Conservation (phyloP, 2,797 vertebrate genomes). For the Phrynocephalus vlangalii region DNA sequence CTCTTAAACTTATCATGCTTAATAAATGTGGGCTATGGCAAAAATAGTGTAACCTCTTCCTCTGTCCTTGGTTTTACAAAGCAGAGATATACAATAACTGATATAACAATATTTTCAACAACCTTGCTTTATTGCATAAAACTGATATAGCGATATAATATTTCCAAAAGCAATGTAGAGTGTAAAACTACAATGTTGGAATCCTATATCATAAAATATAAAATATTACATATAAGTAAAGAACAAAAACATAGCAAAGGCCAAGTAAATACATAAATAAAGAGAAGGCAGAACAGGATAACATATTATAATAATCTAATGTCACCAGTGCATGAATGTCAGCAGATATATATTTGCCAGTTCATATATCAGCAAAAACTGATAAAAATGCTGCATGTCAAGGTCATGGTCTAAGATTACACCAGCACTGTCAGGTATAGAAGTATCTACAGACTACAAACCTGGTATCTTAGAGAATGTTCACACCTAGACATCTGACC, state of each 20-base stretch:
- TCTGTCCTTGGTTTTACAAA: neutral
- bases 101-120: neutral
- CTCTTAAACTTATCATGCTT: neutral
- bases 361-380: neutral
- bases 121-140: neutral
- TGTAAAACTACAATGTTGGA: neutral
- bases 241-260: neutral
- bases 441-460: neutral
- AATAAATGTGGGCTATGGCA: neutral
- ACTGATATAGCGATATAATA: neutral
- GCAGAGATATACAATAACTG: neutral
- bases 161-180: neutral
- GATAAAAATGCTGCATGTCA: neutral
- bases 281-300: neutral
- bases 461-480: neutral
- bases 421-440: neutral
- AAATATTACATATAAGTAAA: neutral
- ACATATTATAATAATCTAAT: neutral
- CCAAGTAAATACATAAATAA: neutral
- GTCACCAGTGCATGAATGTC: neutral
- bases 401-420: neutral
- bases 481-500: neutral
- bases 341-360: neutral
- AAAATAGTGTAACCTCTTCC: constrained; percentile 9
- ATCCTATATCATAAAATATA: neutral